Conservation (phyloP, 2,888 invertebrate genomes). For the Harmothoe impar region DNA sequence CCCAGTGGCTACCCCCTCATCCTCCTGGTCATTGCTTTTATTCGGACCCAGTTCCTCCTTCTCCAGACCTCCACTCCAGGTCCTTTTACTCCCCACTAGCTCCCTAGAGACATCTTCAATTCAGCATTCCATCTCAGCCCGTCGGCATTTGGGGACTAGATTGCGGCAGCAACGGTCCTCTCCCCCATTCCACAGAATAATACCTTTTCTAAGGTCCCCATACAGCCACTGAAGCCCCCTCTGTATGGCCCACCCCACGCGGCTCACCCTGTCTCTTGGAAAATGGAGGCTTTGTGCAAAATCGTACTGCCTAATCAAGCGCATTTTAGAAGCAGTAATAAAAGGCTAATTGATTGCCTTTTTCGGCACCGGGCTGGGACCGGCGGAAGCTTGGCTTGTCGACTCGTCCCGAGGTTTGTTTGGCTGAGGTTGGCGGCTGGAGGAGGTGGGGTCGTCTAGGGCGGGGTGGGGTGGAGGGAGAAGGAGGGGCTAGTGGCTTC, state of each 20-base stretch:
- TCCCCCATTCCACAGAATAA: not conserved
- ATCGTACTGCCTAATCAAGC: conserved; percentile 35
- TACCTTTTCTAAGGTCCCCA: too few species aligned
- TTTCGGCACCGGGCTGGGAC: not conserved
- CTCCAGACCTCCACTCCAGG: not conserved
- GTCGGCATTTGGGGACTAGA: not conserved
- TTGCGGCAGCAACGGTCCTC: not conserved
- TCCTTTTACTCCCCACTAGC: not conserved
- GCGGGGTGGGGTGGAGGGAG: not conserved
- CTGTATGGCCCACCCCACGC: too few species aligned
- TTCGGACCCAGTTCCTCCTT: not conserved
- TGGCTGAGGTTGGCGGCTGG: not conserved
- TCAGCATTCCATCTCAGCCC: not conserved
- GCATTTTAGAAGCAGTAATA: conserved; percentile 40
- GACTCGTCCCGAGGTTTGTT: not conserved
- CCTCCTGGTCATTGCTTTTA: too few species aligned
- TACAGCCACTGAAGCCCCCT: too few species aligned
- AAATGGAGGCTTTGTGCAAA: conserved; percentile 11
- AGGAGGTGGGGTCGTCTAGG: not conserved
- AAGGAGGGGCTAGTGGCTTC: not conserved
- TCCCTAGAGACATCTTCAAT: conserved; percentile 10
- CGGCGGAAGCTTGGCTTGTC: not conserved
- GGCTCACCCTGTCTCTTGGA: not conserved
- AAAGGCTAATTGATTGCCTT: conserved; percentile 34
- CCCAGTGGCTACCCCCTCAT: too few species aligned